A percentile compares a stretch with the other conserved stretches of the same genome.
phyloP scores from a whole-genome alignment of 2,888 invertebrate species.

The Sympetrum striolatum region DNA sequence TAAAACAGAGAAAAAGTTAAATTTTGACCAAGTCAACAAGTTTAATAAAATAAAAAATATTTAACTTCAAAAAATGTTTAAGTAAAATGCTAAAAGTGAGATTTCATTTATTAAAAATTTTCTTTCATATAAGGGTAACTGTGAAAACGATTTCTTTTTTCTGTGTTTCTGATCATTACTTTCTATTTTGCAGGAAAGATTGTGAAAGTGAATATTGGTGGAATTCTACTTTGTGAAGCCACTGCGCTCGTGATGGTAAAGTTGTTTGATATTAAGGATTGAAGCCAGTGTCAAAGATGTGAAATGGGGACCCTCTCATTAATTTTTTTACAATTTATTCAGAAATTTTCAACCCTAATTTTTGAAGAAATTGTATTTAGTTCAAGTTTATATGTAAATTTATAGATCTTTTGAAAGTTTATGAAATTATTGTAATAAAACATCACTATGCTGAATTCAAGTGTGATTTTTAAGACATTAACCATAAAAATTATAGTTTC shows the following conservation, averaged over 20 bases:
- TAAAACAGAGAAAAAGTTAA: no score
- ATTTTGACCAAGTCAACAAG: no score
- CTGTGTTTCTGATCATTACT: not conserved
- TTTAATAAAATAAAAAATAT: no score
- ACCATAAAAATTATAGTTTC: no score
- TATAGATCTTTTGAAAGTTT: not conserved
- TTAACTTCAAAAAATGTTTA: no score
- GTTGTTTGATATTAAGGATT: constrained; percentile 92
- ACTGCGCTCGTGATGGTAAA: constrained; percentile 86
- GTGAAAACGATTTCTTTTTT: no score
- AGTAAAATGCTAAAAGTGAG: not conserved
- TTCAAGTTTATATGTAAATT: not conserved
- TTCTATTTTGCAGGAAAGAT: constrained; percentile 69
- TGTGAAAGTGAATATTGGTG: constrained; percentile 80
- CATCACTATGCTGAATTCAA: not conserved
- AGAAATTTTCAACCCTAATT: not conserved
- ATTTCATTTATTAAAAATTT: no score
- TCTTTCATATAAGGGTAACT: no score
- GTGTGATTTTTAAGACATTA: no score
- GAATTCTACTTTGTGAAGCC: constrained; percentile 90
- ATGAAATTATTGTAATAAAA: not conserved
- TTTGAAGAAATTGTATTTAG: not conserved
- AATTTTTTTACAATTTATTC: not conserved
- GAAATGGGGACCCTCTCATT: constrained; percentile 50
- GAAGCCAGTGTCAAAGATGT: constrained; percentile 92